phyloP scores from a whole-genome alignment of 2,113 vertebrate species.

The Aptenodytes patagonicus region DNA sequence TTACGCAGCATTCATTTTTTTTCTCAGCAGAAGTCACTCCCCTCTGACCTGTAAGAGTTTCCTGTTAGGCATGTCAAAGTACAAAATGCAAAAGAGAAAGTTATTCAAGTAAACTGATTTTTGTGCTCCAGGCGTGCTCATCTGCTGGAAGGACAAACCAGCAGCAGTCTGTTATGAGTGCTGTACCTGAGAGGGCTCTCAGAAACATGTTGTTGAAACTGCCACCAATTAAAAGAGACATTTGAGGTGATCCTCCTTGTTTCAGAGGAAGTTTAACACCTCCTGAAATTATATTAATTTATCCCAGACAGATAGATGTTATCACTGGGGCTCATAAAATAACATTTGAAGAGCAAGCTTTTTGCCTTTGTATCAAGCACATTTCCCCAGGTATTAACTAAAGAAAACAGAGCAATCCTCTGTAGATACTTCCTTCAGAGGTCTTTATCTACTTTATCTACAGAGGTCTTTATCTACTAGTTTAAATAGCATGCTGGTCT shows the following conservation, averaged over 20 bases:
- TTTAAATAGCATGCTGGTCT: background rate
- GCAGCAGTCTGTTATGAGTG: background rate
- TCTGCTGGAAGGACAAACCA: background rate
- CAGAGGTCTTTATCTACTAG: background rate
- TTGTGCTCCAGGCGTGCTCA: background rate
- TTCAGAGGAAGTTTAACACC: background rate
- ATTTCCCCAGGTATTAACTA: background rate
- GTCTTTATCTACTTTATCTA: background rate
- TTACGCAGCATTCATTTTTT: constrained; percentile 9
- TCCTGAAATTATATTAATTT: background rate
- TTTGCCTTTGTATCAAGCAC: background rate
- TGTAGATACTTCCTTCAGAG: background rate
- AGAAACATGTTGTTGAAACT: background rate
- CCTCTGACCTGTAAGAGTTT: constrained; percentile 24
- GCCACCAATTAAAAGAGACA: background rate
- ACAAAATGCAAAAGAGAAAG: background rate
- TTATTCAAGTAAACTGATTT: background rate
- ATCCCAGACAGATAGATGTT: background rate
- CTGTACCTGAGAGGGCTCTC: background rate
- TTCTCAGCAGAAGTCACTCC: background rate
- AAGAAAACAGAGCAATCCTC: background rate
- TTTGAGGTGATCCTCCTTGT: background rate
- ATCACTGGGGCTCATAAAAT: background rate
- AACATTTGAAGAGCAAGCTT: background rate
- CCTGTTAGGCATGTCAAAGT: background rate